Conservation (phyloP, 1,140 invertebrate species). For the Lordiphosa collinella region DNA sequence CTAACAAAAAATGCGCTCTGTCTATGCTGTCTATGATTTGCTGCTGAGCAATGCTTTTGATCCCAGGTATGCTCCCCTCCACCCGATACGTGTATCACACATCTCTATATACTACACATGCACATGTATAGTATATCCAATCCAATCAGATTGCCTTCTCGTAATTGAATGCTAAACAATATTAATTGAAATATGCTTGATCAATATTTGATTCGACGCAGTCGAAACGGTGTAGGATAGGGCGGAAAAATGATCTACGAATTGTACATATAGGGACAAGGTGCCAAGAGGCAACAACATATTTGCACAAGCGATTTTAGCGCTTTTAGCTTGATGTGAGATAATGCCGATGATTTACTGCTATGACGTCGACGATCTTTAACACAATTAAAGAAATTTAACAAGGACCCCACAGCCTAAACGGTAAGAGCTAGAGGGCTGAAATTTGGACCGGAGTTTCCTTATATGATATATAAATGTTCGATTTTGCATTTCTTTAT, state of each 20-base stretch:
- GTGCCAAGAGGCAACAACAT: background rate
- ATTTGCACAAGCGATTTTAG: background rate
- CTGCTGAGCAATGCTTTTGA: constrained; percentile 61
- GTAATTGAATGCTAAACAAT: constrained; percentile 38
- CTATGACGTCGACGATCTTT: too few relatives aligned
- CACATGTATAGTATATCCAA: background rate
- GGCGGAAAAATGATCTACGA: background rate
- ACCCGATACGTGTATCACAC: constrained; percentile 14
- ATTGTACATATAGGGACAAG: background rate
- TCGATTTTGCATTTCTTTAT: too few relatives aligned
- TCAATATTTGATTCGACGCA: constrained; percentile 21
- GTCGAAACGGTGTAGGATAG: too few relatives aligned
- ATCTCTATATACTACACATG: too few relatives aligned
- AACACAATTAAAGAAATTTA: too few relatives aligned
- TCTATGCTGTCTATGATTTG: constrained; percentile 55
- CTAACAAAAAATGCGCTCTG: constrained; percentile 50
- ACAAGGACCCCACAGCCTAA: too few relatives aligned
- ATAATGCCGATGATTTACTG: too few relatives aligned
- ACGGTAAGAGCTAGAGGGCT: too few relatives aligned
- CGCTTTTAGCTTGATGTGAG: too few relatives aligned
- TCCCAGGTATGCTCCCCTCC: constrained; percentile 42
- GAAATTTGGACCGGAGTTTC: too few relatives aligned
- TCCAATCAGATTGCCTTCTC: background rate
- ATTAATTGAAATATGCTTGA: constrained; percentile 41
- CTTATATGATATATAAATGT: too few relatives aligned